A percentile compares a stretch with the other conserved stretches of the same genome.
These are phyloP conservation scores for Brenthis ino DNA, from an alignment of 2,888 invertebrate species.

Conservation along the genomic window DNA sequence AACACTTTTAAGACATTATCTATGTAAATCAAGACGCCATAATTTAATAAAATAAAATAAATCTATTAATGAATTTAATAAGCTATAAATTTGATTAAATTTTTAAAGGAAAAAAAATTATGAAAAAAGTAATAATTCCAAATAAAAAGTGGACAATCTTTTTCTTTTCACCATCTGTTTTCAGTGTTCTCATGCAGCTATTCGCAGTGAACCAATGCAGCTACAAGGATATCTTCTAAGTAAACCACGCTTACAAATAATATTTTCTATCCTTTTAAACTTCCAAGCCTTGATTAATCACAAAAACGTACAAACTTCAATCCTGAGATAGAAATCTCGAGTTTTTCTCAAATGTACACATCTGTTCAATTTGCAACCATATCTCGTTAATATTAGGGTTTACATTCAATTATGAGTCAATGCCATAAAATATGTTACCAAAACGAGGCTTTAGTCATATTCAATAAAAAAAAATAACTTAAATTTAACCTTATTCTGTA, in stretches of 20 bases:
- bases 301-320: slow-evolving; percentile 14
- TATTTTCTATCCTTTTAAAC: not conserved
- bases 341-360: not conserved
- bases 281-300: slow-evolving; percentile 18
- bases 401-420: not conserved
- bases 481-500: not conserved
- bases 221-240: too few species aligned
- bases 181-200: too few species aligned
- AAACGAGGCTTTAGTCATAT: not conserved
- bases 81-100: too few species aligned
- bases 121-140: too few species aligned
- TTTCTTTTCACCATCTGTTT: too few species aligned
- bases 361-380: slow-evolving; percentile 18
- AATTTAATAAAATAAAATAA: too few species aligned
- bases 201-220: too few species aligned
- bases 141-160: too few species aligned
- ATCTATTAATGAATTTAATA: too few species aligned
- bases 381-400: not conserved
- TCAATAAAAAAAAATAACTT: not conserved
- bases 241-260: not conserved
- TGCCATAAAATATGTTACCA: not conserved
- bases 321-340: not conserved
- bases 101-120: too few species aligned
- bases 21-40: too few species aligned
- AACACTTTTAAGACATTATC: too few species aligned